These are phyloP conservation scores for Polypedilum pembai DNA, from an alignment of 1,140 invertebrate species.

Conservation along the genomic window DNA sequence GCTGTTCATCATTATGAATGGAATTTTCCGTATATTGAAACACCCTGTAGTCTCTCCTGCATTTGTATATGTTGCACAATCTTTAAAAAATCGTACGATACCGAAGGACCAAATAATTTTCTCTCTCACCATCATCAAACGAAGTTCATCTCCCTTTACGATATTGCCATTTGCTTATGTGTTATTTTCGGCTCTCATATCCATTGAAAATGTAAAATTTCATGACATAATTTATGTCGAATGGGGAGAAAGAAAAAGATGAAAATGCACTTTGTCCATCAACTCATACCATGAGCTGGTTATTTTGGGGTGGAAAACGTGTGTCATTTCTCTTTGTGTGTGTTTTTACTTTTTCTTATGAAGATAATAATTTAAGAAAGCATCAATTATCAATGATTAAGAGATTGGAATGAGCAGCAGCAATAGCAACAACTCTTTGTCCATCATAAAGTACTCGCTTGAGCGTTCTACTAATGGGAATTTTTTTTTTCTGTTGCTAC, in stretches of 20 bases:
- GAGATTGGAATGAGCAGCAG: slow-evolving; percentile 10
- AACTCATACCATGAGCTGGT: neutral
- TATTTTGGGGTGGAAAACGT: neutral
- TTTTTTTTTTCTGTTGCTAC: neutral
- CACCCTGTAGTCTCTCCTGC: neutral
- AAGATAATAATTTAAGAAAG: slow-evolving; percentile 19
- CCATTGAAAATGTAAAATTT: slow-evolving; percentile 25
- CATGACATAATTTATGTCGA: slow-evolving; percentile 27
- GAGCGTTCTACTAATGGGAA: neutral
- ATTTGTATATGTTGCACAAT: neutral
- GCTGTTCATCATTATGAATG: neutral
- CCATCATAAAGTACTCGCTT: neutral
- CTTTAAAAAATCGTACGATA: slow-evolving; percentile 8
- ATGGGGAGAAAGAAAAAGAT: neutral
- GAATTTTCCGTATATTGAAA: neutral
- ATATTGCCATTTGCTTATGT: neutral
- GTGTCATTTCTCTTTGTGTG: neutral
- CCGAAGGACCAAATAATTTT: neutral
- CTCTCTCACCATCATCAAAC: neutral
- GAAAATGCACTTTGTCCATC: slow-evolving; percentile 16
- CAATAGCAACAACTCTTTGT: neutral
- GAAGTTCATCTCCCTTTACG: neutral
- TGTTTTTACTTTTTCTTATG: neutral
- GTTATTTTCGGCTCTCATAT: neutral
- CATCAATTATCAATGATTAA: slow-evolving; percentile 19